Percentiles rank a stretch among this genome's conserved stretches.
Evolutionary conservation across 1,140 invertebrate genomes (phyloP).

Genomic region (Eriocheir sinensis): DNA sequence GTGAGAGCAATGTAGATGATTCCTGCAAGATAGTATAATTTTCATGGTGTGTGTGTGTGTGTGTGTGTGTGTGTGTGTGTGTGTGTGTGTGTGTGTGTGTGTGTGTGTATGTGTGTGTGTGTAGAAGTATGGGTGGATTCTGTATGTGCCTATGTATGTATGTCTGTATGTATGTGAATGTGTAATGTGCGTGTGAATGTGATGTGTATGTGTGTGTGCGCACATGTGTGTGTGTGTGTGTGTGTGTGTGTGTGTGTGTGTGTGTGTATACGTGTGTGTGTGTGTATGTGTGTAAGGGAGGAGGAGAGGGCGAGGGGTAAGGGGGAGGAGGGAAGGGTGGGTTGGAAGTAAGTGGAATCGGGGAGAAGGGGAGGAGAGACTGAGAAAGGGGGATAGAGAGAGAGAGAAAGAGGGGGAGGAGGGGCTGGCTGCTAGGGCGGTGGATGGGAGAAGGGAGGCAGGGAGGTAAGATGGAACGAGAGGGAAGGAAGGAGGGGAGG

Average conservation of each 20-base stretch:
- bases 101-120: background rate
- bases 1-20: background rate
- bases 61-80: background rate
- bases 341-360: constrained; percentile 1
- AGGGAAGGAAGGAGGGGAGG: constrained; percentile 7
- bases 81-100: background rate
- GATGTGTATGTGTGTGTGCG: background rate
- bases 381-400: background rate
- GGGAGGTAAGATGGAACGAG: background rate
- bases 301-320: background rate
- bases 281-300: background rate
- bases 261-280: background rate
- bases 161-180: background rate
- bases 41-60: background rate
- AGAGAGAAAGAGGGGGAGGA: background rate
- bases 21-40: no score
- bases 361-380: background rate
- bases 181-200: no score
- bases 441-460: background rate
- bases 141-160: background rate
- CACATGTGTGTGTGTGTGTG: background rate
- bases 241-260: background rate
- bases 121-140: background rate
- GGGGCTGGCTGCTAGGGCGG: background rate
- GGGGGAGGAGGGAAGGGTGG: background rate